Percentiles rank a stretch among this genome's conserved stretches.
Evolutionary conservation across 2,888 invertebrate species (phyloP).

Genomic region (Luperina nickerlii): DNA sequence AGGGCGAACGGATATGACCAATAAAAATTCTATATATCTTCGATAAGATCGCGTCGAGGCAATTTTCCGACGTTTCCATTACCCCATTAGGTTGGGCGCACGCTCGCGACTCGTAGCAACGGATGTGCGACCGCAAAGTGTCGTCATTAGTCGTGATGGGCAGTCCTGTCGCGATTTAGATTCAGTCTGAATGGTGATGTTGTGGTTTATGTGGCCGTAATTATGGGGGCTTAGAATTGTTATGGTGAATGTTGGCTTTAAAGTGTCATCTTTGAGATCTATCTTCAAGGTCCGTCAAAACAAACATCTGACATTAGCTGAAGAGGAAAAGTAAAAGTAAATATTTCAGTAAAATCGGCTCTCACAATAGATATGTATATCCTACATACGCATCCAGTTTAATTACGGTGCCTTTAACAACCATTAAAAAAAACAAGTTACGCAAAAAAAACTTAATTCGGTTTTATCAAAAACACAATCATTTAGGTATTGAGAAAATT

Average conservation of each 20-base stretch:
- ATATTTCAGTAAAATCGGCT: background rate
- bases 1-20: constrained; percentile 49
- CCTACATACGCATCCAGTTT: too few relatives aligned
- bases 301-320: background rate
- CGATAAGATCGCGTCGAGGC: constrained; percentile 52
- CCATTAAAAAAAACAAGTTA: too few relatives aligned
- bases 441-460: background rate
- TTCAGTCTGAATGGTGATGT: constrained; percentile 38
- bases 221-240: constrained; percentile 25
- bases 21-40: constrained; percentile 61
- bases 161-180: constrained; percentile 41
- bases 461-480: background rate
- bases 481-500: background rate
- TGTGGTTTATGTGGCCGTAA: constrained; percentile 45
- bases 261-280: constrained; percentile 2
- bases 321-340: background rate
- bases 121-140: constrained; percentile 59
- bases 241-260: constrained; percentile 13
- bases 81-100: constrained; percentile 52
- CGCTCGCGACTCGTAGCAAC: constrained; percentile 35
- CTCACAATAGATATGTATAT: background rate
- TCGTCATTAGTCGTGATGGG: constrained; percentile 52
- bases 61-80: constrained; percentile 66
- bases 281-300: background rate
- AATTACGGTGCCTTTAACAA: too few relatives aligned